Base-by-base conservation (phyloP, 1,140 invertebrate genomes). In the Drosophila pandora region DNA sequence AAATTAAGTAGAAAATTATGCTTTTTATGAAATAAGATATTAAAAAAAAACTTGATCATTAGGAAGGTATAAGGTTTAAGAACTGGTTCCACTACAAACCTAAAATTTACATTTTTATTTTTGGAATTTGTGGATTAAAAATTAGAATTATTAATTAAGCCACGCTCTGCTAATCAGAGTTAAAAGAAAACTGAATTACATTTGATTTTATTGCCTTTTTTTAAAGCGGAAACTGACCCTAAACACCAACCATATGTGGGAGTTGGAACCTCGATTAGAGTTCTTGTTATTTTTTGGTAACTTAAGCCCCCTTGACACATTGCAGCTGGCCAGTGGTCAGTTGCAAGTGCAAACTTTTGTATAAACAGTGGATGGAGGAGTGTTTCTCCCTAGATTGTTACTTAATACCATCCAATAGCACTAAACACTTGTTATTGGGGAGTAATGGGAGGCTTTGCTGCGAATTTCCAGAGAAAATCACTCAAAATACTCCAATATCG, bases 11-110 rank as follows among this genome's bases (percentile, higher is more conserved):
- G 17, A 17, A 17, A 25, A 22, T 43, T 50, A 45, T 65, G 21
- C 34, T 37, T 25, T 48, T 55, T 67, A 17, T 56, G 63, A 69
- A 68, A 69, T 69, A 1, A 21, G 52, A 69, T 52, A 57, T 55
- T 37, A 8, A 10, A 3, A 17, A 25, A 7, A 39, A 39, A 56
- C 10, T 21, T 56, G 63, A 39, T 48, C 41, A 3, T 37, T 5
- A 32, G 30, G 53, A 30, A 13, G 8, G 32, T 65, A 67, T 48
- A 65, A 65, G 48, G 64, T 45, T 59, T 49, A 8, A 12, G 21
- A 13, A 49, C 43, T 34, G 17, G 25, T 64, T 52, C 13, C n/a
- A 25, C 17, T n/a, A 25, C 10, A 1, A 50, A 50, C 13, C 4
- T 21, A 10, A n/a, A 43, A 56, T 25, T 1, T 7, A 12, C 9